Evolutionary conservation across 2,888 invertebrate species (phyloP).

Genomic region (Pseudolycoriella hygida): DNA sequence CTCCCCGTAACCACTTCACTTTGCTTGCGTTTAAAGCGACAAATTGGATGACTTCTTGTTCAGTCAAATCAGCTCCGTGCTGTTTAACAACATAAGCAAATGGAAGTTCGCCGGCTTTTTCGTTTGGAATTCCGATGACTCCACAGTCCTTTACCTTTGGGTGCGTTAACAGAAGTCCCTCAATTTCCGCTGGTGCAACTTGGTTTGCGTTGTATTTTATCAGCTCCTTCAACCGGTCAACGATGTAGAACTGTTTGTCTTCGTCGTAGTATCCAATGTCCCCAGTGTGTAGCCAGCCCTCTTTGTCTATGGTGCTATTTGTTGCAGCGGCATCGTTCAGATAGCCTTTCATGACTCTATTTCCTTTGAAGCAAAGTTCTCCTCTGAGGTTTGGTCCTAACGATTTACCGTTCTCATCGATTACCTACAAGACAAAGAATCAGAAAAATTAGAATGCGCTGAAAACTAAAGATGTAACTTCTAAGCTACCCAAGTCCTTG

Average conservation of each 20-base stretch:
- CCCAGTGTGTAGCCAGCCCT: slow-evolving; percentile 64
- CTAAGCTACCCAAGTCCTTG: no score
- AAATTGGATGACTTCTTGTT: slow-evolving; percentile 36
- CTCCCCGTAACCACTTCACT: slow-evolving; percentile 50
- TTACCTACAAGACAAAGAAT: slow-evolving; percentile 43
- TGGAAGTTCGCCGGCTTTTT: slow-evolving; percentile 55
- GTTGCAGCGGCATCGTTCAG: slow-evolving; percentile 51
- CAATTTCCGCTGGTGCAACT: slow-evolving; percentile 78
- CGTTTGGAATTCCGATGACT: slow-evolving; percentile 64
- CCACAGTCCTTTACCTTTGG: slow-evolving; percentile 56
- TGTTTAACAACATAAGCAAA: slow-evolving; percentile 50
- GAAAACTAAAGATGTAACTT: no score
- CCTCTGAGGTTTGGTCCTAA: slow-evolving; percentile 52
- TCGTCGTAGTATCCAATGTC: slow-evolving; percentile 70
- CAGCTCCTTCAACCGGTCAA: slow-evolving; percentile 74
- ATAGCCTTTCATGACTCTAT: slow-evolving; percentile 71
- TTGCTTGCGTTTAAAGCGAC: slow-evolving; percentile 41
- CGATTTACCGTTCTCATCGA: slow-evolving; percentile 40
- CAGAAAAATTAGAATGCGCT: no score
- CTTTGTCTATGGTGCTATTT: slow-evolving; percentile 39
- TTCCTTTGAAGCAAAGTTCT: slow-evolving; percentile 71
- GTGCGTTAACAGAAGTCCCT: slow-evolving; percentile 55
- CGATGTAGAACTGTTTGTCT: slow-evolving; percentile 37
- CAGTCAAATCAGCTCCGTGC: slow-evolving; percentile 30
- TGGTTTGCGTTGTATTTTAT: slow-evolving; percentile 81